A percentile compares a stretch with the other conserved stretches of the same genome.
Conservation (phyloP, 2,888 invertebrate genomes). For the Mythimna impura region DNA sequence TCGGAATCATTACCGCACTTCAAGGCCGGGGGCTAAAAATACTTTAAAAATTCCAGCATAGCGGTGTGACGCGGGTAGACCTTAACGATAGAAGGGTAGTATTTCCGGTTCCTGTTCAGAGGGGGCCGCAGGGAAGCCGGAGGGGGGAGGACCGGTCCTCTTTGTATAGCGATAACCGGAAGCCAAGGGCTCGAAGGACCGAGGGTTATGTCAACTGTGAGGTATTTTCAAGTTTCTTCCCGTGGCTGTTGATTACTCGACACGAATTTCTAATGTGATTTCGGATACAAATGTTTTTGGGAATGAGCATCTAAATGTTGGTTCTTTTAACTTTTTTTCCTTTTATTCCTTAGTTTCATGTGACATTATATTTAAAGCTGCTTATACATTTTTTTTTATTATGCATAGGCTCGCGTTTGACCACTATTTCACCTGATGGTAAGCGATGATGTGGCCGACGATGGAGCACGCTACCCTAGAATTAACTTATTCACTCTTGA, state of each 20-base stretch:
- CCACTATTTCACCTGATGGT: no score
- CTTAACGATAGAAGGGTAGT: slow-evolving; percentile 90
- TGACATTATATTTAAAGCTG: background rate
- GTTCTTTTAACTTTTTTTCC: slow-evolving; percentile 1
- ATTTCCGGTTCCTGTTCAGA: slow-evolving; percentile 86
- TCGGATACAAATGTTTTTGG: slow-evolving; percentile 45
- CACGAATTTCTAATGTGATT: slow-evolving; percentile 64
- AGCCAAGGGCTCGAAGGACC: slow-evolving; percentile 87
- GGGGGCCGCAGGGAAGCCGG: slow-evolving; percentile 65
- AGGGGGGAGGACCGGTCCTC: slow-evolving; percentile 77
- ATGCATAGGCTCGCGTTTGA: no score
- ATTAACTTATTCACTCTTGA: no score
- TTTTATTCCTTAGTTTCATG: no score
- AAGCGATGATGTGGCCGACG: no score
- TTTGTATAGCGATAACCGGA: slow-evolving; percentile 90
- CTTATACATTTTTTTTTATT: background rate
- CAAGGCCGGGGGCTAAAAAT: slow-evolving; percentile 79
- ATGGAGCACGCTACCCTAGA: no score
- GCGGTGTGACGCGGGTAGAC: slow-evolving; percentile 85
- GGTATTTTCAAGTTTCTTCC: slow-evolving; percentile 88
- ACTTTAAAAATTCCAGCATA: slow-evolving; percentile 79
- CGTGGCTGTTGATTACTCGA: slow-evolving; percentile 82
- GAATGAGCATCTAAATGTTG: slow-evolving; percentile 22
- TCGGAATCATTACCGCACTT: slow-evolving; percentile 72
- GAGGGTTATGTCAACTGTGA: slow-evolving; percentile 89